Evolutionary conservation across 2,797 vertebrate genomes (phyloP).

Genomic region (Choloepus didactylus): DNA sequence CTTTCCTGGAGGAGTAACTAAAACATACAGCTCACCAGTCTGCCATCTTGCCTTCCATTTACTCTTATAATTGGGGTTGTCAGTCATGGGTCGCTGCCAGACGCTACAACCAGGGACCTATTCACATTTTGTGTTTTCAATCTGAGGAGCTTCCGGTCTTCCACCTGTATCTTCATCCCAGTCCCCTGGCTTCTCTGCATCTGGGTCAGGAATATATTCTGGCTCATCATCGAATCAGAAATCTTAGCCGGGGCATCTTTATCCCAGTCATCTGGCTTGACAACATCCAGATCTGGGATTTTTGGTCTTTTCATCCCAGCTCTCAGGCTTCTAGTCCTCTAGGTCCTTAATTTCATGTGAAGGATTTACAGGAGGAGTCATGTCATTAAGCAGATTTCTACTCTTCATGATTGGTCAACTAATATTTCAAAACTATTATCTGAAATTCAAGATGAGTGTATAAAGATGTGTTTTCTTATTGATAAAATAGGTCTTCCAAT

Average conservation of each 20-base stretch:
- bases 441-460: no score
- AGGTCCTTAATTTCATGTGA: slow-evolving; percentile 95
- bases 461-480: no score
- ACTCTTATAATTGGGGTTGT: slow-evolving; percentile 98
- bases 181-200: slow-evolving; percentile 97
- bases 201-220: slow-evolving; percentile 96
- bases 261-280: slow-evolving; percentile 97
- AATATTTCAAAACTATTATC: slow-evolving; percentile 66
- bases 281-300: slow-evolving; percentile 94
- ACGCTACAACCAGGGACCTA: slow-evolving; percentile 94
- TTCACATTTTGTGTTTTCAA: slow-evolving; percentile 96
- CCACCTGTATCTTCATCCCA: slow-evolving; percentile 99
- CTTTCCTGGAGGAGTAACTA: no score
- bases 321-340: slow-evolving; percentile 95
- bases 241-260: slow-evolving; percentile 97
- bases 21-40: background rate
- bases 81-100: slow-evolving; percentile 96
- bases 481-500: background rate
- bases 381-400: slow-evolving; percentile 93
- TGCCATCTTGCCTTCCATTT: slow-evolving; percentile 93
- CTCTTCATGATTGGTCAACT: slow-evolving; percentile 96
- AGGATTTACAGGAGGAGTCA: slow-evolving; percentile 94
- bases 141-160: slow-evolving; percentile 99
- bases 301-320: slow-evolving; percentile 97
- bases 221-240: slow-evolving; percentile 97